Evolutionary conservation across 2,797 vertebrate genomes (phyloP), one percentile per base, ranked within the genome.

Genomic region (Psittacula echo): DNA sequence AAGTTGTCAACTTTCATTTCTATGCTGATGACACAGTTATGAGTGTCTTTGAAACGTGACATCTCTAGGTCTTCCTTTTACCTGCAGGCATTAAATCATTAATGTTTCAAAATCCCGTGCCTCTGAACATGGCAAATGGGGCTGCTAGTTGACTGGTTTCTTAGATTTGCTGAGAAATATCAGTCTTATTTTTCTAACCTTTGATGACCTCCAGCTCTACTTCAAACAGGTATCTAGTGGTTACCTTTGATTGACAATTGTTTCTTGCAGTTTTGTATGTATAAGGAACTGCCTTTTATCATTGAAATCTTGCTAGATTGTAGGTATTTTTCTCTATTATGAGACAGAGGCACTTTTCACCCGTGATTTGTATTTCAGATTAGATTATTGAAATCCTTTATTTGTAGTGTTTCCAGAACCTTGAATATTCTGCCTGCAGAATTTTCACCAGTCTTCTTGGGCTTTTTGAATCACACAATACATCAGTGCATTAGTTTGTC

Each of bases 1-100:
- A 44, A 89, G 70, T 95, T 96, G 93, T 94, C 88, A 94, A 60
- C 60, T 89, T 96, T 71, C 26, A 89, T 96, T 97, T 97, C 94
- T 95, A 68, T 94, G 73, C 77, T 64, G 66, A 79, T 90, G 45
- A 83, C 94, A 83, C 42, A 60, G 45, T 94, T 95, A 60, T 61
- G 70, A 78, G 21, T 93, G 61, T 91, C 86, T 97, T 97, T 94
- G 94, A 94, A 97, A 97, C 4, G 4, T 93, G 95, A 94, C 87
- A 84, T 93, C 50, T 79, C 53, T 91, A 48, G n/a, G n/a, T 91
- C 67, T 94, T 94, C 93, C 95, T 87, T 90, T 73, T 81, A 34
- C 83, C 58, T 96, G 85, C 51, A 96, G 82, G 51, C 65, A 94
- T 96, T 94, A 96, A 95, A 95, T 97, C 83, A 95, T 93, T 94